A percentile compares a stretch with the other conserved stretches of the same genome.
Conservation (phyloP, 2,797 vertebrate species). For the Prionace glauca region DNA sequence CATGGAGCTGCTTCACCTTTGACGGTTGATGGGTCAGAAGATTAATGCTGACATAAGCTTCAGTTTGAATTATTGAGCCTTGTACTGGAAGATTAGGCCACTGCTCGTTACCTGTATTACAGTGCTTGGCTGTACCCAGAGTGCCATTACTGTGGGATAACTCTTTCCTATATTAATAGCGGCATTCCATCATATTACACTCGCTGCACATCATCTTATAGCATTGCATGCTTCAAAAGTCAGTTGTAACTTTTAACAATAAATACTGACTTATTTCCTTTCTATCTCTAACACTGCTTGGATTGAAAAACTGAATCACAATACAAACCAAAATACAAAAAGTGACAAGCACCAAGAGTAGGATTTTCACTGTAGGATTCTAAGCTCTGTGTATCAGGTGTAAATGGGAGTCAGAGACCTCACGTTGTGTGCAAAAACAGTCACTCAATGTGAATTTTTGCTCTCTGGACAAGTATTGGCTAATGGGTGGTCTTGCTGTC, state of each 20-base stretch:
- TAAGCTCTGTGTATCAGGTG: background rate
- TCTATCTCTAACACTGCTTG: background rate
- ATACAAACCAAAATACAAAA: background rate
- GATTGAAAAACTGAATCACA: background rate
- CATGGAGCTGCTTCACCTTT: background rate
- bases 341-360: background rate
- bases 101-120: background rate
- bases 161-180: background rate
- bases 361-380: background rate
- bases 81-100: background rate
- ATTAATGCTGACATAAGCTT: background rate
- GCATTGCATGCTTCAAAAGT: background rate
- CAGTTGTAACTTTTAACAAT: too few relatives aligned
- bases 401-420: background rate
- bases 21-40: background rate
- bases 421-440: background rate
- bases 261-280: background rate
- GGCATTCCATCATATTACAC: background rate
- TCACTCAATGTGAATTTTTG: background rate
- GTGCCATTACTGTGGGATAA: background rate
- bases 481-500: background rate
- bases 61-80: constrained; percentile 12
- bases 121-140: background rate
- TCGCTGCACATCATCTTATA: background rate
- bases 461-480: background rate